Conservation (phyloP, 1,140 invertebrate genomes). For the Nasonia longicornis region DNA sequence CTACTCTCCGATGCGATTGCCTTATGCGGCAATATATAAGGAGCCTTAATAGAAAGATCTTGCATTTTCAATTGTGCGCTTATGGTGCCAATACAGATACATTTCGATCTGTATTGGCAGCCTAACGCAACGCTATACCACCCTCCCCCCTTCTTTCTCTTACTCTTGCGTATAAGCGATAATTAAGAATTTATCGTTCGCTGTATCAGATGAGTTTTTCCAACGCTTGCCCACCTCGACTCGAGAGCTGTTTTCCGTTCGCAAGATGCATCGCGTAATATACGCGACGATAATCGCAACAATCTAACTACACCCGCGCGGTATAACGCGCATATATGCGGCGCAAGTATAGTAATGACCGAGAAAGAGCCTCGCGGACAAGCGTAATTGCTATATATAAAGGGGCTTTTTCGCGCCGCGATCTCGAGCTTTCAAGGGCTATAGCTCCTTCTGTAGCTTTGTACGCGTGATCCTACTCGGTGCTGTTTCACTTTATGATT, state of each 20-base stretch:
- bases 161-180: neutral
- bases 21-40: conserved; percentile 25
- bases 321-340: neutral
- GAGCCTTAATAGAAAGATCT: conserved; percentile 36
- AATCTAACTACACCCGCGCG: conserved; percentile 34
- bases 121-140: neutral
- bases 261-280: neutral
- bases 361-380: neutral
- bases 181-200: conserved; percentile 38
- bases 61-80: conserved; percentile 18
- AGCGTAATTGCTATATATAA: conserved; percentile 21
- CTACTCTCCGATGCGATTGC: neutral
- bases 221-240: neutral
- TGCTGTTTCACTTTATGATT: conserved; percentile 22
- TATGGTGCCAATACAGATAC: neutral
- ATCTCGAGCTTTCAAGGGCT: neutral
- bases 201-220: neutral
- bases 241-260: neutral
- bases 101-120: conserved; percentile 12
- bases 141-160: no score
- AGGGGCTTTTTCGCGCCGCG: neutral
- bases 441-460: neutral
- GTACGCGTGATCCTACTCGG: neutral
- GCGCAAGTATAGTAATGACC: neutral
- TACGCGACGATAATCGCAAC: neutral